Evolutionary conservation across 2,888 invertebrate species (phyloP), one percentile per base, ranked within the genome.

Genomic region (Mechanitis mazaeus): DNA sequence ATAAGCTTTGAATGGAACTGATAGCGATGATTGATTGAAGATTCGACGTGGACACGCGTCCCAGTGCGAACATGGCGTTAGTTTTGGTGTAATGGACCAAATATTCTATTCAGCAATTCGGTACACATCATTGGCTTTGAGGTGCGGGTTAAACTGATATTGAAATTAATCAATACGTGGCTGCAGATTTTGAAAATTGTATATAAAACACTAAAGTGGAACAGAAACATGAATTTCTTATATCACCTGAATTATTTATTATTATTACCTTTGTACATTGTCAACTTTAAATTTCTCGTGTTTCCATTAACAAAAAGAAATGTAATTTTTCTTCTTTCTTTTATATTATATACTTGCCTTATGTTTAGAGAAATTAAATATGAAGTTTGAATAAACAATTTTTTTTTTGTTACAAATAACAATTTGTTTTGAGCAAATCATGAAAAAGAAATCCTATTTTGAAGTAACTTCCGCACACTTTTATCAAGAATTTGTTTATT

Each of bases 1-100:
- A 80, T 77, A 78, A 75, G 75, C 72, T 75, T 78, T 79, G 77
- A 83, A 79, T 78, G 79, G 72, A 75, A 80, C 80, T 80, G 81
- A 81, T 84, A 83, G 78, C 73, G 73, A 79, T 84, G 83, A 84
- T 83, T 79, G 84, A 84, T 84, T 75, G 77, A 63, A 61, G 68
- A 61, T 64, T 68, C 69, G 68, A 70, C 70, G 73, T 68, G 59
- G 64, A 58, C 67, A 67, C 64, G 56, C 60, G 58, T 64, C 58
- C 57, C 55, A 57, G 64, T 47, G 58, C 60, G 54, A 60, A 63
- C 56, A 50, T 50, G 50, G 56, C 54, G 64, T 66, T 66, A 64
- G 64, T 66, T 65, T 64, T 68, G 66, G 66, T 68, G 71, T 72
- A 71, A 69, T 72, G 70, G 74, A 73, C 70, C 68, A 68, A 58